These are phyloP conservation scores for Parnassius smintheus DNA, from an alignment of 2,888 invertebrate species.

Conservation along the genomic window DNA sequence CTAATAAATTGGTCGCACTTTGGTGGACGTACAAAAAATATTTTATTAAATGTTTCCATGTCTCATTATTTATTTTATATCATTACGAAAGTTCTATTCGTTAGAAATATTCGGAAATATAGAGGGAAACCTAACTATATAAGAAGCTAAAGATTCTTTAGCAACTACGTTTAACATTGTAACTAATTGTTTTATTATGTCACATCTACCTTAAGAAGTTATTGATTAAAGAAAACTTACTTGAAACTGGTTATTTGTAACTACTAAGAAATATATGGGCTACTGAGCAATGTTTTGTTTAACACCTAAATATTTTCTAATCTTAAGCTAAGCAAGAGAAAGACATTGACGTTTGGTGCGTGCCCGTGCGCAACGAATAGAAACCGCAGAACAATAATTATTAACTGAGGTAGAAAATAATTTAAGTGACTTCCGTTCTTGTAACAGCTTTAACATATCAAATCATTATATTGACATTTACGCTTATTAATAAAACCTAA, in stretches of 20 bases:
- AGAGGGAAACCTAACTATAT: slow-evolving; percentile 21
- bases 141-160: slow-evolving; percentile 26
- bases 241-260: slow-evolving; percentile 6
- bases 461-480: too few species aligned
- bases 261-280: slow-evolving; percentile 15
- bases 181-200: slow-evolving; percentile 7
- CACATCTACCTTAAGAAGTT: background rate
- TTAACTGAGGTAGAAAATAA: background rate
- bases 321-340: slow-evolving; percentile 17
- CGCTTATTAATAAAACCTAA: too few species aligned
- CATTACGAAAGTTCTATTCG: background rate
- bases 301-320: slow-evolving; percentile 17
- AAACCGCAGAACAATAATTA: slow-evolving; percentile 11
- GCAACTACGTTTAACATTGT: slow-evolving; percentile 13
- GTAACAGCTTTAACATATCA: too few species aligned
- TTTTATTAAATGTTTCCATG: too few species aligned
- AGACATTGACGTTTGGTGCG: slow-evolving; percentile 18
- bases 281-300: slow-evolving; percentile 24
- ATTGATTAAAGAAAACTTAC: slow-evolving; percentile 1
- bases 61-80: too few species aligned
- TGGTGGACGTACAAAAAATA: too few species aligned
- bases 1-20: too few species aligned
- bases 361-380: background rate
- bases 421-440: too few species aligned
- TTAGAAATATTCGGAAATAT: slow-evolving; percentile 10